These are phyloP conservation scores for Hippocampus barbouri DNA, from an alignment of 2,113 vertebrate species.

Conservation along the genomic window DNA sequence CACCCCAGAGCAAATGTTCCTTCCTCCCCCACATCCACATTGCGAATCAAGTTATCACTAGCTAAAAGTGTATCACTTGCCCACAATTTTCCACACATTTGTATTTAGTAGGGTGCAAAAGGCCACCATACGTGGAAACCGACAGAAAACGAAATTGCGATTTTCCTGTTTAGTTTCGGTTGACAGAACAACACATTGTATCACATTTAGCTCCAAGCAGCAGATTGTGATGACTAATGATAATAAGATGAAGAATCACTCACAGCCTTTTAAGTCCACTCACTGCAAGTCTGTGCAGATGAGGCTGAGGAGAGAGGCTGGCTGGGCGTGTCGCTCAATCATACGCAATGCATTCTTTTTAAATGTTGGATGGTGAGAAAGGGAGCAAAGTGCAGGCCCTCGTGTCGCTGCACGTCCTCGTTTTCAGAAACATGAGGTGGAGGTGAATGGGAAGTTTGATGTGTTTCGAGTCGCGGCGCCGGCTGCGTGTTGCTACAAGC, in stretches of 20 bases:
- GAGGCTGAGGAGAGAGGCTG: neutral
- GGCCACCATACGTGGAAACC: neutral
- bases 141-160: neutral
- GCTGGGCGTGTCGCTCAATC: neutral
- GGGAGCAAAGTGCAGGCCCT: neutral
- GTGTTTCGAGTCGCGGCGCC: neutral
- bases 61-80: neutral
- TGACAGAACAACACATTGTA: neutral
- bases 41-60: neutral
- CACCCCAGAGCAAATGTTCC: neutral
- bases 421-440: neutral
- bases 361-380: neutral
- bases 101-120: neutral
- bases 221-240: neutral
- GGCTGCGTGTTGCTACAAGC: conserved; percentile 39
- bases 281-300: conserved; percentile 38
- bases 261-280: neutral
- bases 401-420: neutral
- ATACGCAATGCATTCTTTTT: neutral
- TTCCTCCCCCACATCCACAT: neutral
- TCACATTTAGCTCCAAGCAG: neutral
- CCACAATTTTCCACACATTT: neutral
- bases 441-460: conserved; percentile 36
- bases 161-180: neutral
- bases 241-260: neutral